Evolutionary conservation across 1,140 invertebrate genomes (phyloP), one percentile per base, ranked within the genome.

Genomic region (Zaprionus taronus): DNA sequence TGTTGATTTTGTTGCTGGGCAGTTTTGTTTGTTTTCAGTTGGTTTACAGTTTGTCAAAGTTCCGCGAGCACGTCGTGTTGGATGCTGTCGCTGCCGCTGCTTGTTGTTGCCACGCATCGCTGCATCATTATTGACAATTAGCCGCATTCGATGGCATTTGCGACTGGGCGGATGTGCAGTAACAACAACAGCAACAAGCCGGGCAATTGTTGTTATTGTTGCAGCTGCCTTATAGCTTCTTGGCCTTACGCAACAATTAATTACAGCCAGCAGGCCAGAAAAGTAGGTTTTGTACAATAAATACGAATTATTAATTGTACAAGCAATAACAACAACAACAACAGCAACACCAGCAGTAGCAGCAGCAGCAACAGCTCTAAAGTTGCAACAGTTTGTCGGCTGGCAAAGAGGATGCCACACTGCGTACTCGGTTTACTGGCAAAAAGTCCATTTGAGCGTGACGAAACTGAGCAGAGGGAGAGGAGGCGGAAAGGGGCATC

Each of bases 71-170:
- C 69, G 69, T 71, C 55, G 72, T 47, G 64, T 72, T 86, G 83
- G 56, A 79, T 77, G 83, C 70, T 87, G 82, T 61, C 71, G 68
- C 47, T 47, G 41, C 41, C 4, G 15, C 15, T n/a, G 15, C 77
- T 34, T 11, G 31, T 34, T 77, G 51, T 58, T 77, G 83, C 80
- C 84, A 87, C 84, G 84, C 83, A 84, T 87, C 81, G 83, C 83
- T 87, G 83, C 84, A 87, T 87, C 84, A 87, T 87, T 87, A 87
- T 89, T 87, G 83, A 87, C 83, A 87, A 87, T 87, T 87, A 87
- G 83, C 84, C 80, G 83, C 83, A 83, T 87, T 87, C 71, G 84
- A 89, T 79, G 84, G 78, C 83, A 82, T 80, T 80, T 80, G 67
- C 34, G 70, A 70, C 74, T 70, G 72, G 81, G 79, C 84, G 83